Base-by-base conservation (phyloP, 2,797 vertebrate genomes). In the Peromyscus melanophrys region DNA sequence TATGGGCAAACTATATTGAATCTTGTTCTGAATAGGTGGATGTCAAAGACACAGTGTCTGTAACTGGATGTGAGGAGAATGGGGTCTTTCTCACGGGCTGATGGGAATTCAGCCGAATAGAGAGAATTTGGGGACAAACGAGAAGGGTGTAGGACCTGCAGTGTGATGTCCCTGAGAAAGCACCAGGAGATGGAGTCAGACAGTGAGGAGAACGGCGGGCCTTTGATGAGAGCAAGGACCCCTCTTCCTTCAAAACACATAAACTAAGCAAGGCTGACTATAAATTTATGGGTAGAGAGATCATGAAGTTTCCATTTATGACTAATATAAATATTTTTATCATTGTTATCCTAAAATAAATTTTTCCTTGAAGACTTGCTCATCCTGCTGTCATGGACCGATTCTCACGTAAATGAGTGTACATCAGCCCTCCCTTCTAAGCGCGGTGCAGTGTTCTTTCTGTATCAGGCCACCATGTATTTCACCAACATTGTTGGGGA, bases 1-100 rank as follows among this genome's bases (percentile, higher is more conserved):
- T 43, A 6, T 4, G 13, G 37, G 71, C 19, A 65, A 85, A 63
- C 19, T 40, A 40, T 65, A 55, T 55, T 76, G 34, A 87, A 29
- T 84, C 89, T 89, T 93, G 17, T 11, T 89, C 55, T 83, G 31
- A 94, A 86, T 31, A n/a, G 63, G 40, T 19, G 21, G n/a, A 57
- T 0, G 0, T n/a, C 75, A 63, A 83, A 40, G 75, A 78, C 0
- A 1, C 1, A 23, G 29, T 65, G 49, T 76, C n/a, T 67, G 59
- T 49, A 46, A 19, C 29, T 25, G 37, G 10, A 75, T 13, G 27
- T 49, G 21, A 23, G 21, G 17, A 40, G 37, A 76, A 61, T 27
- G 40, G 52, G 78, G 80, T 21, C 25, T 67, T 75, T 92, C 71
- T 52, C 52, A n/a, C n/a, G 25, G 27, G 27, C 76, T n/a, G 9